Base-by-base conservation (phyloP, 2,888 invertebrate species). In the Apamea sordens region DNA sequence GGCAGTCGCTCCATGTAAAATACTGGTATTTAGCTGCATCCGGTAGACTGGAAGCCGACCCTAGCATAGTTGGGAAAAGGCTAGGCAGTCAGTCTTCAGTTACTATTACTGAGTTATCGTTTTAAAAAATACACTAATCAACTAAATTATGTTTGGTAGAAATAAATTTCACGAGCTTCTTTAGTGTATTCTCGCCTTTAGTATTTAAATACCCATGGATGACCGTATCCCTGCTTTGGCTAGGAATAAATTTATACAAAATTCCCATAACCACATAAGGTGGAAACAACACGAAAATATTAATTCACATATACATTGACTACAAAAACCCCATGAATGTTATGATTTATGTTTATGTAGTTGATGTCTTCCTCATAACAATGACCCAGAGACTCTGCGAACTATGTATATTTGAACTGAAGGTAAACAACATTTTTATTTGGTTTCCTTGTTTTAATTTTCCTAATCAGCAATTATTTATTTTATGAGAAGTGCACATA, bases 281-380 rank as follows among this genome's bases (percentile, higher is more conserved):
- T 67, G 41, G 32, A 61, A 80, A 73, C 68, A 73, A 63, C 36
- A 61, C 32, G 36, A 24, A 68, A 69, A 63, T 53, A 80, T 72
- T 65, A 59, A 50, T 44, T 70, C 70, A 80, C n/a, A 10, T 4
- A 24, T 47, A 53, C 18, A 28, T 64, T 56, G 21, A 13, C 4
- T 24, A 10, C 61, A 53, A 75, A 73, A 82, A 61, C 76, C 80
- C 75, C 24, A 67, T 13, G 50, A 8, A n/a, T 59, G 36, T 80
- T 8, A 56, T 36, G 28, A 65, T 41, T 73, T 50, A 32, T 65
- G 24, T 28, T 67, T 67, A 36, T n/a, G n/a, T 44, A 61, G 11
- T 67, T 67, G 32, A 65, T 11, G 2, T 53, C 76, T 68, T 82
- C 82, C 82, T 80, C 50, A 50, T 67, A 68, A 36, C 67, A 61